Base-by-base conservation (phyloP, 2,113 vertebrate genomes). In the Panurus biarmicus region DNA sequence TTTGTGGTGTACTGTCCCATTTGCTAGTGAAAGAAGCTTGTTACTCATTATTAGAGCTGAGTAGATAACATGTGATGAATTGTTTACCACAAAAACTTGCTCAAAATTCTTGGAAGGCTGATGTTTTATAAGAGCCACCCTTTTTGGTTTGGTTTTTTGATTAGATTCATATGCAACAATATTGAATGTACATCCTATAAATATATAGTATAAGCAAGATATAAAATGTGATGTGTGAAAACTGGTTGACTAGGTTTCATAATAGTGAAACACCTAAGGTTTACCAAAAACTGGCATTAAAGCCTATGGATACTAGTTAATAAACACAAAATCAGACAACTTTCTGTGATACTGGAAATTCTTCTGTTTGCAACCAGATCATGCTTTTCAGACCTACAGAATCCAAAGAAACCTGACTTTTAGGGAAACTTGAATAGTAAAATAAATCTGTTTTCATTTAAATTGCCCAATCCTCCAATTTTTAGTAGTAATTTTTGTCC, bases 401-500 rank as follows among this genome's bases (percentile, higher is more conserved):
- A 69, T 89, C 35, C 35, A 58, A 31, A 58, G 42, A 72, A 90
- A 69, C 21, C 7, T 82, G n/a, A 4, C 31, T 87, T 81, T 78
- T 82, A 64, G 10, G 35, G n/a, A 85, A 89, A 79, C 25, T 61
- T 48, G 31, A 75, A 26, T 47, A 78, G 9, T 51, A 75, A 90
- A 95, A 88, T 47, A 78, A 92, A 91, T 79, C 29, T 89, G 12
- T 35, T 94, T 91, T 91, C 19, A 62, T 94, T 92, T 79, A 89
- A 86, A 54, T 40, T 62, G 4, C 12, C 28, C 61, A 74, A 64
- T 92, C 16, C 16, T 60, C 22, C 4, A 14, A 75, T 61, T 88
- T 69, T 90, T 85, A 75, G 25, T 78, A 60, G 26, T 48, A 13
- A 6, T 77, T 66, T 83, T 89, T 92, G 15, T 64, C 40, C 15